Evolutionary conservation across 2,888 invertebrate species (phyloP), one percentile per base, ranked within the genome.

Genomic region (Ptychoptera albimana): DNA sequence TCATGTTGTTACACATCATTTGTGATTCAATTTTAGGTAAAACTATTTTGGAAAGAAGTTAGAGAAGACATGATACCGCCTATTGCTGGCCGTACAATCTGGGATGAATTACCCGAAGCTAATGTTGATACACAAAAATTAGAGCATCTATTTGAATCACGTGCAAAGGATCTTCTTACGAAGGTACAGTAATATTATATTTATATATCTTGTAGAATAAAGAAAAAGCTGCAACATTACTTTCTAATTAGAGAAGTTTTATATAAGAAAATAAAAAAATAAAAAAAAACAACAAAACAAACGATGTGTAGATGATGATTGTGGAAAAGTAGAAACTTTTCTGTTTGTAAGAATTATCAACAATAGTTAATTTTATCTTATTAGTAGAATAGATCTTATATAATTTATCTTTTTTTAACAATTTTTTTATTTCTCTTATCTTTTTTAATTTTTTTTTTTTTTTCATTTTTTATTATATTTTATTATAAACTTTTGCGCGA

Each of bases 41-140:
- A 94, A 66, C 70, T 98, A 43, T 98, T 98, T 64, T 99, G 98
- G 98, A 87, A 87, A 59, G 93, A 97, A 66, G 85, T 89, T 8
- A 76, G 85, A 52, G 88, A 87, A 51, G 58, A 67, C 31, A 55
- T 67, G 45, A 62, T 70, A 36, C 67, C 69, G 11, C 68, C 79
- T 32, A 77, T 77, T 49, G 68, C 80, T 40, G 70, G 71, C 50
- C 75, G 80, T 43, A 80, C 81, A 55, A 85, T 96, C 58, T 96
- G 96, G 96, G 89, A 92, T 60, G 88, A 91, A 58, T 64, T 96
- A 42, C 79, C 79, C 35, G 77, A 82, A 29, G 80, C 96, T 7
- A 73, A 74, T 44, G 75, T 99, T 23, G 97, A 98, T 61, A 87
- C 85, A 8, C 82, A 87, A 55, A 89, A 89, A 67, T 67, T 98